Evolutionary conservation across 2,113 vertebrate species (phyloP).

Genomic region (Vombatus ursinus): DNA sequence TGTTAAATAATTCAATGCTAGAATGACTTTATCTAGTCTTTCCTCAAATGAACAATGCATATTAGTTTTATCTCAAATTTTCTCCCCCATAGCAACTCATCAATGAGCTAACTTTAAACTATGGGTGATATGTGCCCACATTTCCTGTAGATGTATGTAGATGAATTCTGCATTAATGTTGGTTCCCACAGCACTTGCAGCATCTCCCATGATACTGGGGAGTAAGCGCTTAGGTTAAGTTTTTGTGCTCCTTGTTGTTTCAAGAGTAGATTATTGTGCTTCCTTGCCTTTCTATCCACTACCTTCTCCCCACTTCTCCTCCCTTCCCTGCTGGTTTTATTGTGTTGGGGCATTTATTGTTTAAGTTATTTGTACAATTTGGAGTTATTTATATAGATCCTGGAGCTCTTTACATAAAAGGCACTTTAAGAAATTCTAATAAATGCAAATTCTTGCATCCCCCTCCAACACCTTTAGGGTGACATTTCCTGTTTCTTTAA

Average conservation of each 20-base stretch:
- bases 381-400: constrained; percentile 29
- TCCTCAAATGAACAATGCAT: not conserved
- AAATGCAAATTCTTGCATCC: constrained; percentile 47
- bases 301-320: not conserved
- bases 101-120: constrained; percentile 10
- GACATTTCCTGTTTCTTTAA: constrained; percentile 43
- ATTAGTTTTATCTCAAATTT: constrained; percentile 22
- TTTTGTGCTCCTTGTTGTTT: not conserved
- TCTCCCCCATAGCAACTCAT: not conserved
- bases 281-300: not conserved
- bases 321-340: not conserved
- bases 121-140: not conserved
- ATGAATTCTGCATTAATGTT: constrained; percentile 22
- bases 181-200: not conserved
- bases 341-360: constrained; percentile 6
- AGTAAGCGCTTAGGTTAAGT: not conserved
- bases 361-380: constrained; percentile 1
- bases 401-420: constrained; percentile 29
- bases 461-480: not conserved
- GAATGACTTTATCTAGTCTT: not conserved
- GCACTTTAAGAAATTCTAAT: constrained; percentile 47
- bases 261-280: not conserved
- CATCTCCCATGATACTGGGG: not conserved
- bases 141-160: not conserved
- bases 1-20: constrained; percentile 1